Evolutionary conservation across 2,113 vertebrate species (phyloP).

Genomic region (Zosterops hypoxanthus): DNA sequence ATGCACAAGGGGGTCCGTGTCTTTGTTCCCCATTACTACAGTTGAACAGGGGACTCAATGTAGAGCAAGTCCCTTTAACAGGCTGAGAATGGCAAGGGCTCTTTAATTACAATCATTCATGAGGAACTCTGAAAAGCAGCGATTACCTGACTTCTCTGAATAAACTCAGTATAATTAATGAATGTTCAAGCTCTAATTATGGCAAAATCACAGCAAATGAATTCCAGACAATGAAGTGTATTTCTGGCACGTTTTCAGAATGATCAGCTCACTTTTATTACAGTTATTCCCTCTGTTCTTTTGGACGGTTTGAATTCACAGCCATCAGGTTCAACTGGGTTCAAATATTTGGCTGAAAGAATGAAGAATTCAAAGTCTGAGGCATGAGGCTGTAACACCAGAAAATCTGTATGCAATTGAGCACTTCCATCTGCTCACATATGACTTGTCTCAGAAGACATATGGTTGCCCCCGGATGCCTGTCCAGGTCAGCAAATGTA

Average conservation of each 20-base stretch:
- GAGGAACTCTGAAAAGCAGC: neutral
- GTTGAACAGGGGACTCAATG: neutral
- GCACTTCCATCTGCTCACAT: neutral
- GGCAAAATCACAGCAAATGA: constrained; percentile 11
- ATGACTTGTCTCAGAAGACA: neutral
- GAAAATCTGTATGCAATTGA: neutral
- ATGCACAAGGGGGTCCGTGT: neutral
- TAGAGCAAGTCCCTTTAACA: neutral
- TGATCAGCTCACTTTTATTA: neutral
- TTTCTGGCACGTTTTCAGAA: constrained; percentile 24
- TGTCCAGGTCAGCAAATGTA: neutral
- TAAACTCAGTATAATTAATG: constrained; percentile 43
- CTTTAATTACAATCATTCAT: constrained; percentile 14
- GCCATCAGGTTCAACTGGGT: neutral
- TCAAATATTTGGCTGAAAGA: neutral
- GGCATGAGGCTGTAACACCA: neutral
- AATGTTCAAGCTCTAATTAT: constrained; percentile 22
- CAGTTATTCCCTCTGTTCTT: neutral
- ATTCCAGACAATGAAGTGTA: neutral
- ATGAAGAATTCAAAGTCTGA: neutral
- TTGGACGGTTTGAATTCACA: neutral
- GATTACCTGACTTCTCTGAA: constrained; percentile 41
- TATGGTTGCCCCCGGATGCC: neutral
- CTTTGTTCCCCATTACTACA: neutral
- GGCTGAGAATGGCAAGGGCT: neutral